Conservation (phyloP, 2,888 invertebrate species). For the Brachylomia viminalis region DNA sequence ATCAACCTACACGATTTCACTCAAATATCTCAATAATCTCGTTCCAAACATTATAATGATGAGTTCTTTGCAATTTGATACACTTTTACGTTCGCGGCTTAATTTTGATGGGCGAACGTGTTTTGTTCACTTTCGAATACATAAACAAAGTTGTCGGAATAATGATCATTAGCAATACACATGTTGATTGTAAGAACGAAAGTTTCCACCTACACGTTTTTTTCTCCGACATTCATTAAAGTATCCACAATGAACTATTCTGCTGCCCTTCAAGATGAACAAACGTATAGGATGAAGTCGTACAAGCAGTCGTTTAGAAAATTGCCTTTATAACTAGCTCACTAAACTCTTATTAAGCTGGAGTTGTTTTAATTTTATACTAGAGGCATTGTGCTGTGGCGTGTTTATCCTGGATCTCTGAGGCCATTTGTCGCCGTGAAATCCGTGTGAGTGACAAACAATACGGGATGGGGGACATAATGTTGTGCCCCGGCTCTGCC, state of each 20-base stretch:
- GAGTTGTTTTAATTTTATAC: slow-evolving; percentile 82
- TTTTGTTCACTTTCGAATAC: slow-evolving; percentile 75
- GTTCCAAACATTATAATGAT: slow-evolving; percentile 68
- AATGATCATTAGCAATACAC: slow-evolving; percentile 60
- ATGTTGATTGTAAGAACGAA: slow-evolving; percentile 60
- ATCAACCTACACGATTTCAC: slow-evolving; percentile 68
- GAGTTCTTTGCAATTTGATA: slow-evolving; percentile 81
- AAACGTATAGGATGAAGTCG: slow-evolving; percentile 61
- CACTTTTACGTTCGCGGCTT: slow-evolving; percentile 81
- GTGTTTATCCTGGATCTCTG: slow-evolving; percentile 81
- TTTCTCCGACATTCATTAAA: slow-evolving; percentile 61
- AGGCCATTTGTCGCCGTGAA: slow-evolving; percentile 88
- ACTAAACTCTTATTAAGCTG: slow-evolving; percentile 74
- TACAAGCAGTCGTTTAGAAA: slow-evolving; percentile 65
- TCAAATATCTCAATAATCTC: slow-evolving; percentile 67
- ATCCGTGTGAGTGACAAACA: slow-evolving; percentile 88
- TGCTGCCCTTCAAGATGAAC: slow-evolving; percentile 65
- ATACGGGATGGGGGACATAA: slow-evolving; percentile 84
- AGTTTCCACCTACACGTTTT: slow-evolving; percentile 51
- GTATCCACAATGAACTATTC: slow-evolving; percentile 64
- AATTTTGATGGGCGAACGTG: slow-evolving; percentile 71
- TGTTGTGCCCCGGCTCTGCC: slow-evolving; percentile 79
- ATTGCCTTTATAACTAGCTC: slow-evolving; percentile 67
- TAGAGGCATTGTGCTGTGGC: slow-evolving; percentile 76
- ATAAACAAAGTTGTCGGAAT: slow-evolving; percentile 55